Conservation (phyloP, 2,113 vertebrate species). For the Gallinago paraguaiae region DNA sequence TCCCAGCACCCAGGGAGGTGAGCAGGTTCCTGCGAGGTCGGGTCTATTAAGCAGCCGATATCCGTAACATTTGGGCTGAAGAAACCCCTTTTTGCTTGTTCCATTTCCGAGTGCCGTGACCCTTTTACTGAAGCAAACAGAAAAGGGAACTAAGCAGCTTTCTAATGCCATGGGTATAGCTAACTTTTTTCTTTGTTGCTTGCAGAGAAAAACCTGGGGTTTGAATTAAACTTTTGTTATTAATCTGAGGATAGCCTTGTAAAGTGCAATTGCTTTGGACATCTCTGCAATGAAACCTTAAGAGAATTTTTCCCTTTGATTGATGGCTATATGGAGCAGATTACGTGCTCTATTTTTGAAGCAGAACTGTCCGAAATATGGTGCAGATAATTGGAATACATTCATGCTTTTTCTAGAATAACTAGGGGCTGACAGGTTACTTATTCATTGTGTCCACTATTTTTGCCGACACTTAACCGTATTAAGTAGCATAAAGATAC, state of each 20-base stretch:
- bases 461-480: not conserved
- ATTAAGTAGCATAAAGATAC: not conserved
- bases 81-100: not conserved
- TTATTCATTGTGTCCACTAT: not conserved
- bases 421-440: not conserved
- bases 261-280: slow-evolving; percentile 5
- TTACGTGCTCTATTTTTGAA: slow-evolving; percentile 5
- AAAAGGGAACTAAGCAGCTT: not conserved
- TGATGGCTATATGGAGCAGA: not conserved
- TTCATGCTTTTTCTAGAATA: not conserved
- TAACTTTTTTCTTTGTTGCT: not conserved
- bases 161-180: not conserved
- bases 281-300: not conserved
- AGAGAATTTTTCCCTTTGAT: not conserved
- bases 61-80: not conserved
- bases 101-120: not conserved
- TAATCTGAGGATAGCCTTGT: not conserved
- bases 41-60: not conserved
- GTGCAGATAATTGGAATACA: not conserved
- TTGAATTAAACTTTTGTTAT: slow-evolving; percentile 1
- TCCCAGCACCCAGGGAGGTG: not conserved
- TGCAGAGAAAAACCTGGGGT: not conserved
- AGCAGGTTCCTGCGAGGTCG: slow-evolving; percentile 23
- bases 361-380: not conserved
- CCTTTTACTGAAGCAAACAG: not conserved